phyloP scores from a whole-genome alignment of 2,888 invertebrate species.

The Aspidiotus rigidus region DNA sequence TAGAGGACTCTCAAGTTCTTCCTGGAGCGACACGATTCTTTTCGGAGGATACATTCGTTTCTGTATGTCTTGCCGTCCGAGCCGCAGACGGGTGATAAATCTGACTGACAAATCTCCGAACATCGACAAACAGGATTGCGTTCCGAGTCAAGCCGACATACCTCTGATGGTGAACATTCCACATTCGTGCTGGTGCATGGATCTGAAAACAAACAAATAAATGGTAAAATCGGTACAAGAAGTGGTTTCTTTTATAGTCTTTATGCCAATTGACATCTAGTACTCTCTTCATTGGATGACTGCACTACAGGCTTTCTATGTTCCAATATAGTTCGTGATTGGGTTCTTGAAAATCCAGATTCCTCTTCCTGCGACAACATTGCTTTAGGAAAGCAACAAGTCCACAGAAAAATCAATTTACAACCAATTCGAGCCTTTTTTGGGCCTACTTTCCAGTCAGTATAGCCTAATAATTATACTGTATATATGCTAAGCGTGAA shows the following conservation, averaged over 20 bases:
- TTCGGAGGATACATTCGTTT: conserved; percentile 69
- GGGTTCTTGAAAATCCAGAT: too few species aligned
- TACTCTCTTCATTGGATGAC: too few species aligned
- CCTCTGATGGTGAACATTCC: conserved; percentile 65
- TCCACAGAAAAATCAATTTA: too few species aligned
- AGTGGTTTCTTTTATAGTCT: background rate
- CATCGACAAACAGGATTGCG: conserved; percentile 71
- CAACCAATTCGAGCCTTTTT: too few species aligned
- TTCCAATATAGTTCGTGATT: too few species aligned
- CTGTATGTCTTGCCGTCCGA: conserved; percentile 70
- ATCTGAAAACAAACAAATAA: conserved; percentile 51
- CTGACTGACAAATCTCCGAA: conserved; percentile 65
- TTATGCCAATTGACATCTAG: too few species aligned
- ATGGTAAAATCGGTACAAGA: background rate
- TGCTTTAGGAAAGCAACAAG: too few species aligned
- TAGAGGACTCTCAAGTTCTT: conserved; percentile 68
- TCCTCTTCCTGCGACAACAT: too few species aligned
- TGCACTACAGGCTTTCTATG: too few species aligned
- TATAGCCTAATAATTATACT: too few species aligned
- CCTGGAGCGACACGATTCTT: conserved; percentile 67
- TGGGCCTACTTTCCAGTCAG: too few species aligned
- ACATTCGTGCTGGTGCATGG: conserved; percentile 61
- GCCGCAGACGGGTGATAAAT: conserved; percentile 64
- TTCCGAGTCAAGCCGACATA: conserved; percentile 71
- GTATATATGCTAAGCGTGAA: too few species aligned